Evolutionary conservation across 2,113 vertebrate species (phyloP), one percentile per base, ranked within the genome.

Genomic region (Malaclemys terrapin): DNA sequence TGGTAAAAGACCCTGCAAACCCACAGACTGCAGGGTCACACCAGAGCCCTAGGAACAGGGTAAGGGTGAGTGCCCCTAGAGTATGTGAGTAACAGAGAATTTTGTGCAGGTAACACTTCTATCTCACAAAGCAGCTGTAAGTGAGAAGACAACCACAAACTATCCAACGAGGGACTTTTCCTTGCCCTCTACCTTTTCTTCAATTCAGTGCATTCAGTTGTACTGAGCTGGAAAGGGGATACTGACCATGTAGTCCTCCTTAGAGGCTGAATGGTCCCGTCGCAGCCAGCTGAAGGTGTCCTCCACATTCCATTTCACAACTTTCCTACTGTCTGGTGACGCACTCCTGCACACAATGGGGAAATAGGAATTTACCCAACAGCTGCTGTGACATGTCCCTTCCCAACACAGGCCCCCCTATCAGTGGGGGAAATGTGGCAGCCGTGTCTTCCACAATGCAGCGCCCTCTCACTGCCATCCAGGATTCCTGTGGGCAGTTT

Each of bases 201-300:
- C 10, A n/a, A 54, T 31, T 59, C 65, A 52, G 80, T 3, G 45
- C 0, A 1, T 65, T 8, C 72, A 59, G 65, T 5, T 72, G 65
- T 69, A 38, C 35, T 1, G 8, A 72, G 45, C 20, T 31, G 49
- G 69, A 9, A 1, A 2, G 22, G 13, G 65, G 20, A 52, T 50
- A 94, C 98, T 94, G 97, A 99, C 99, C 99, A 99, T 99, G 97
- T 99, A 99, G 97, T 99, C 99, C 96, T 99, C 99, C 95, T 99
- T 99, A 84, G 99, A 99, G 94, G 99, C 99, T 0, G 99, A 99
- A 96, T 99, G 99, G 98, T 99, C 99, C 97, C 99, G 97, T 91
- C 99, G 99, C 82, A 99, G 98, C 99, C 99, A 99, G 98, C 98
- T 99, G 98, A 99, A 99, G 6, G 99, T 99, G 96, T 99, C 99